phyloP scores from a whole-genome alignment of 1,140 invertebrate genomes.

The Ostrea denselamellosa region DNA sequence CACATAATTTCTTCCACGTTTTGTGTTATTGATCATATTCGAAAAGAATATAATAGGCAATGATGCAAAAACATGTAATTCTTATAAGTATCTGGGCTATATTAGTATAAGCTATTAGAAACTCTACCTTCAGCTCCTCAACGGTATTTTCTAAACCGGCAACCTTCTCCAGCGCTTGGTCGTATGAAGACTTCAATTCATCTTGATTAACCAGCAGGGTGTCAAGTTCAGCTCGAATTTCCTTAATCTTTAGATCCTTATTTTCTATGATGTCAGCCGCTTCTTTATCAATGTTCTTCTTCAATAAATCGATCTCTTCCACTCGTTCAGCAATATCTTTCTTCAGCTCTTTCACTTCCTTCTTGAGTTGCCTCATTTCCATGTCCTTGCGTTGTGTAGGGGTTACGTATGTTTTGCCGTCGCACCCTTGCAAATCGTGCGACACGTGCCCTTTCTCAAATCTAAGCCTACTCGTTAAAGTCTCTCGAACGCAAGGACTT shows the following conservation, averaged over 20 bases:
- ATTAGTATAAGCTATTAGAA: neutral
- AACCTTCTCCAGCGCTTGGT: slow-evolving; percentile 52
- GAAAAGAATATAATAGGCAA: no score
- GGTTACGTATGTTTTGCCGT: slow-evolving; percentile 62
- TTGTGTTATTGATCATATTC: neutral
- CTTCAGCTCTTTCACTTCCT: slow-evolving; percentile 59
- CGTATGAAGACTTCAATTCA: slow-evolving; percentile 52
- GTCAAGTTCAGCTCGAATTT: slow-evolving; percentile 49
- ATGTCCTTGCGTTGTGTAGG: slow-evolving; percentile 67
- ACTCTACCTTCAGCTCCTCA: slow-evolving; percentile 54
- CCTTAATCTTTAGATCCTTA: slow-evolving; percentile 51
- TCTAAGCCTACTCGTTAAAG: slow-evolving; percentile 59
- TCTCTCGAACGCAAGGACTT: slow-evolving; percentile 55
- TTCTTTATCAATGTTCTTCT: slow-evolving; percentile 50
- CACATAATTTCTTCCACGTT: neutral
- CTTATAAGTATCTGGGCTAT: neutral
- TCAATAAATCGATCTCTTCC: slow-evolving; percentile 55
- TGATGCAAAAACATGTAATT: neutral
- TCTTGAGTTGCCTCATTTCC: slow-evolving; percentile 59
- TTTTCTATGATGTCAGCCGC: slow-evolving; percentile 40
- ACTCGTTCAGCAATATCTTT: slow-evolving; percentile 56
- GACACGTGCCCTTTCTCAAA: slow-evolving; percentile 60
- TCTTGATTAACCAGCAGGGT: slow-evolving; percentile 47
- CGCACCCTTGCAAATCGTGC: slow-evolving; percentile 52
- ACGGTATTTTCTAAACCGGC: slow-evolving; percentile 53